These are phyloP conservation scores for Endotricha flammealis DNA, from an alignment of 2,888 invertebrate species.

Conservation along the genomic window DNA sequence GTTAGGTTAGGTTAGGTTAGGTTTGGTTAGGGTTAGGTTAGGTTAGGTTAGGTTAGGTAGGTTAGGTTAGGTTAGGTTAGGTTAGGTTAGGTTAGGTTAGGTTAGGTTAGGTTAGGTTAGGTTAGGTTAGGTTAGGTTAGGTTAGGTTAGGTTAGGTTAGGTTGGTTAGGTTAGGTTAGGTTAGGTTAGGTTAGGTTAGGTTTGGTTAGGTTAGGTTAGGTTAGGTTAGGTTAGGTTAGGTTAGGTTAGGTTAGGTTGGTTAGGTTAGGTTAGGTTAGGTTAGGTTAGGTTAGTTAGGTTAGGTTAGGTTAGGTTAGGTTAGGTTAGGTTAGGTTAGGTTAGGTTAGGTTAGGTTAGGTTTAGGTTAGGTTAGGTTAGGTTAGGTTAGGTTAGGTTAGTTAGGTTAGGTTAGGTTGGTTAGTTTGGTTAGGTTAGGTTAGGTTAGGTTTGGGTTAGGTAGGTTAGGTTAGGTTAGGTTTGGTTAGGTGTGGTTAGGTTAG, in stretches of 20 bases:
- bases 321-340: constrained; percentile 24
- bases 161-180: constrained; percentile 18
- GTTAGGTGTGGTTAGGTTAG: constrained; percentile 17
- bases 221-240: constrained; percentile 18
- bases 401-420: constrained; percentile 17
- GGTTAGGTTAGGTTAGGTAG: too few relatives aligned
- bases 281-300: constrained; percentile 14
- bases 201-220: constrained; percentile 19
- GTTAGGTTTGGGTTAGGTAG: constrained; percentile 17
- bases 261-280: constrained; percentile 15
- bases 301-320: constrained; percentile 20
- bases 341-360: constrained; percentile 13
- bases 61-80: constrained; percentile 16
- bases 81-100: constrained; percentile 18
- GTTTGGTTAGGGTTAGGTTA: constrained; percentile 14
- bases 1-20: constrained; percentile 17
- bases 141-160: constrained; percentile 17
- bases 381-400: constrained; percentile 13
- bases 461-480: constrained; percentile 19
- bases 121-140: constrained; percentile 14
- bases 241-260: constrained; percentile 13
- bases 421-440: constrained; percentile 16
- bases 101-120: constrained; percentile 12
- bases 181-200: constrained; percentile 21
- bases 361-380: constrained; percentile 16